Percentiles rank a stretch among this genome's conserved stretches.
These are phyloP conservation scores for Lithophane ornitopus DNA, from an alignment of 2,888 invertebrate genomes.

Conservation along the genomic window DNA sequence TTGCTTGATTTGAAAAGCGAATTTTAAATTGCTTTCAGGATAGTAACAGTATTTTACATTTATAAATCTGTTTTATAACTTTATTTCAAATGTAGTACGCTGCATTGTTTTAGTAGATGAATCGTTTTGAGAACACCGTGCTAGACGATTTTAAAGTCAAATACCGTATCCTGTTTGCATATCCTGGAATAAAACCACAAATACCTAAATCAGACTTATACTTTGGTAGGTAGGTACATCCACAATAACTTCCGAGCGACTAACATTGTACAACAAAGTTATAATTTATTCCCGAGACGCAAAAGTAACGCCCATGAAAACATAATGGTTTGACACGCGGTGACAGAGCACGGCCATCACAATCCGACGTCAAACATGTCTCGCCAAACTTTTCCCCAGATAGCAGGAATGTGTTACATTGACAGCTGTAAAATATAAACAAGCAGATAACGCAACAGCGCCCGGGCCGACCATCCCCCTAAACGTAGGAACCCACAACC, in stretches of 20 bases:
- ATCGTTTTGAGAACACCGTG: conserved; percentile 26
- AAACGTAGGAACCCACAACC: conserved; percentile 80
- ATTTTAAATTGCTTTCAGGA: conserved; percentile 64
- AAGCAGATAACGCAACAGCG: conserved; percentile 74
- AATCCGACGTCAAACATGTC: conserved; percentile 48
- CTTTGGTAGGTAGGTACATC: conserved; percentile 13
- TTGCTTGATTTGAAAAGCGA: conserved; percentile 70
- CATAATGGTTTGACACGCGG: conserved; percentile 46
- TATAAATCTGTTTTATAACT: conserved; percentile 52
- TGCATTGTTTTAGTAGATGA: conserved; percentile 53
- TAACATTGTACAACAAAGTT: conserved; percentile 51
- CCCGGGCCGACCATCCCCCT: conserved; percentile 76
- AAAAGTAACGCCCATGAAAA: conserved; percentile 52
- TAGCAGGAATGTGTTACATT: conserved; percentile 68
- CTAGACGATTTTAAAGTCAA: conserved; percentile 26
- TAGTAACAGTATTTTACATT: conserved; percentile 49
- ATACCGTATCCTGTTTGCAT: conserved; percentile 22
- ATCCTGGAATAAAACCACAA: conserved; percentile 19
- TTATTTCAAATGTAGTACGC: conserved; percentile 27
- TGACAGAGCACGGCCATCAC: conserved; percentile 53
- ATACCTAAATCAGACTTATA: conserved; percentile 17
- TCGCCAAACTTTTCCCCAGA: conserved; percentile 61
- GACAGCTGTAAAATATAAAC: conserved; percentile 77
- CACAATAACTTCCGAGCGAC: conserved; percentile 26
- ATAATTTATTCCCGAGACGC: conserved; percentile 58